Evolutionary conservation across 2,888 invertebrate species (phyloP).

Genomic region (Aradus depressus): DNA sequence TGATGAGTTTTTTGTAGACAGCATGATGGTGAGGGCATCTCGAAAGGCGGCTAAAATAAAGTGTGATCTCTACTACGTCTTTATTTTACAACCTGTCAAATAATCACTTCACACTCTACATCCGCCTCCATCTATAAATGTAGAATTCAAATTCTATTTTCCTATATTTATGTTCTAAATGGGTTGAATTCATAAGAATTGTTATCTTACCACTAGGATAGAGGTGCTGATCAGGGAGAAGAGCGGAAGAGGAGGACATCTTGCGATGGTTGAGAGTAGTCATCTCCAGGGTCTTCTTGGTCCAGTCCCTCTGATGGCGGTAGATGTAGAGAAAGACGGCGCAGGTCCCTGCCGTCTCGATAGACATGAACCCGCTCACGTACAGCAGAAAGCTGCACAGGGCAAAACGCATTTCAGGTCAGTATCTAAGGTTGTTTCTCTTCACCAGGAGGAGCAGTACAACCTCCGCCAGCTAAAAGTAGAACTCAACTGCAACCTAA

Average conservation of each 20-base stretch:
- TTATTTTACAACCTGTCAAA: no score
- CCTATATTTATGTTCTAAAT: not conserved
- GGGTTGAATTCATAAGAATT: not conserved
- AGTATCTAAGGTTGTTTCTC: no score
- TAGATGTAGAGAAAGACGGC: slow-evolving; percentile 80
- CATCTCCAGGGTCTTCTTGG: slow-evolving; percentile 28
- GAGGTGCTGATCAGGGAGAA: slow-evolving; percentile 27
- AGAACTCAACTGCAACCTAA: not conserved
- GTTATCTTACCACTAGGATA: slow-evolving; percentile 27
- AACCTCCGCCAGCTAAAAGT: not conserved
- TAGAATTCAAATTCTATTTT: no score
- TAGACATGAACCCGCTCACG: slow-evolving; percentile 70
- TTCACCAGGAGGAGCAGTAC: no score
- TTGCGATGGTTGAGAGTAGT: slow-evolving; percentile 28
- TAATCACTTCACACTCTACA: no score
- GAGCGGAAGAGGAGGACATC: slow-evolving; percentile 24
- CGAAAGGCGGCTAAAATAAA: no score
- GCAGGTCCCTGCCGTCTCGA: slow-evolving; percentile 74
- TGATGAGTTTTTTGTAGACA: no score
- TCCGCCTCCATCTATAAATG: no score
- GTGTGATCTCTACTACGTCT: no score
- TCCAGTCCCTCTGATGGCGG: slow-evolving; percentile 49
- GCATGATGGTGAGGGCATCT: no score
- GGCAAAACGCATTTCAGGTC: no score
- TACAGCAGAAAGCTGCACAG: slow-evolving; percentile 65